phyloP scores from a whole-genome alignment of 2,797 vertebrate genomes.

The Thripadectes ignobilis region DNA sequence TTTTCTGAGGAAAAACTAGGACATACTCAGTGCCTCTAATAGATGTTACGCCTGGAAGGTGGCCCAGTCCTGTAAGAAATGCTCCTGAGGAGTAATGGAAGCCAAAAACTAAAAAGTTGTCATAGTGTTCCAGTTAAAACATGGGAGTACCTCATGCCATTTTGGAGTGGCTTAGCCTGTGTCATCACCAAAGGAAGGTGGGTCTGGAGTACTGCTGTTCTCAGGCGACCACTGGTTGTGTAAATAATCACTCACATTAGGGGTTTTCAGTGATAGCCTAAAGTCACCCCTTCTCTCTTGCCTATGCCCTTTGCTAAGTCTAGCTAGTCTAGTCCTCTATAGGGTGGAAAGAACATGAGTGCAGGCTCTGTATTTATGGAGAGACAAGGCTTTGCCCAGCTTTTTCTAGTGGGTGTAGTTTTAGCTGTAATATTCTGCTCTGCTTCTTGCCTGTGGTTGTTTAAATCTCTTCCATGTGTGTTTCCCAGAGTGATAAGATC shows the following conservation, averaged over 20 bases:
- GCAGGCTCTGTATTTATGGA: background rate
- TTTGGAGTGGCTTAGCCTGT: background rate
- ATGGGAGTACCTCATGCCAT: background rate
- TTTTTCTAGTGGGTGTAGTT: background rate
- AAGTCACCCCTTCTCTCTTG: background rate
- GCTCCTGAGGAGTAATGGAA: background rate
- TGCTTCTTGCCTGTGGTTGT: background rate
- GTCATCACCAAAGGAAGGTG: background rate
- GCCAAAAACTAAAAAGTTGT: conserved; percentile 39
- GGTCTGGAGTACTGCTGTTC: background rate
- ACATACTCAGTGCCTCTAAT: conserved; percentile 27
- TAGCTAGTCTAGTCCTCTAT: background rate
- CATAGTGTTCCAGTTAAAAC: conserved; percentile 33
- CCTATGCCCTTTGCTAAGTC: background rate
- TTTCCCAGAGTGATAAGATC: conserved; percentile 14
- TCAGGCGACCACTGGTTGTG: background rate
- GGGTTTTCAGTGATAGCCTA: background rate
- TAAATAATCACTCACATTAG: background rate
- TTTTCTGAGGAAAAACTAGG: conserved; percentile 63
- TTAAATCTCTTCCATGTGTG: background rate
- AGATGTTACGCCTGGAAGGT: conserved; percentile 61
- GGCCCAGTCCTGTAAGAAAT: conserved; percentile 50
- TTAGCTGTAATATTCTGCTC: background rate
- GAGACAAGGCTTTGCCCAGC: rapidly evolving
- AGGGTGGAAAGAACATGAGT: background rate